phyloP scores from a whole-genome alignment of 2,797 vertebrate genomes.

The Sebastes diaconus region DNA sequence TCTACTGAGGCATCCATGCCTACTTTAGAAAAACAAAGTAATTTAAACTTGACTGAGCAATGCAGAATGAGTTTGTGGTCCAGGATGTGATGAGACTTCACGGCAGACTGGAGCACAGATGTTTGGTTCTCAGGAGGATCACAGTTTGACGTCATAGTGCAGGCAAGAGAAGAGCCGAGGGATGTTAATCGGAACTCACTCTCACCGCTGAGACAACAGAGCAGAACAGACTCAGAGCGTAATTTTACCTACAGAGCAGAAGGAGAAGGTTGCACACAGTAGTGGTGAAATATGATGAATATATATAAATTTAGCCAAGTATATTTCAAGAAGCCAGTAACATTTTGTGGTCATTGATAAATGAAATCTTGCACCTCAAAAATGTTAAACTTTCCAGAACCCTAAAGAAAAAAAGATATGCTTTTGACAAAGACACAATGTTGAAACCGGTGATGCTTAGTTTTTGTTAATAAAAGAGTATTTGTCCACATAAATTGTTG shows the following conservation, averaged over 20 bases:
- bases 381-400: not conserved
- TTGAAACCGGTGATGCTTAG: not conserved
- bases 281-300: not conserved
- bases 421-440: not conserved
- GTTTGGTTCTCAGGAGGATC: conserved; percentile 26
- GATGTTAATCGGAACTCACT: not conserved
- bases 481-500: not conserved
- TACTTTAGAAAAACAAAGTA: not conserved
- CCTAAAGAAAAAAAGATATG: no score
- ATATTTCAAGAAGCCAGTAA: not conserved
- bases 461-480: not conserved
- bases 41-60: not conserved
- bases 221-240: not conserved
- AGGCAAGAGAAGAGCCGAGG: not conserved
- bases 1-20: not conserved
- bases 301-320: not conserved
- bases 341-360: not conserved
- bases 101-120: conserved; percentile 16
- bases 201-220: no score
- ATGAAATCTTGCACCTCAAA: not conserved
- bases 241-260: not conserved
- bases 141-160: conserved; percentile 1
- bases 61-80: not conserved
- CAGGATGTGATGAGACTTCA: not conserved
- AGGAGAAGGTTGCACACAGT: not conserved